Base-by-base conservation (phyloP, 2,113 vertebrate genomes). In the Bufo bufo region DNA sequence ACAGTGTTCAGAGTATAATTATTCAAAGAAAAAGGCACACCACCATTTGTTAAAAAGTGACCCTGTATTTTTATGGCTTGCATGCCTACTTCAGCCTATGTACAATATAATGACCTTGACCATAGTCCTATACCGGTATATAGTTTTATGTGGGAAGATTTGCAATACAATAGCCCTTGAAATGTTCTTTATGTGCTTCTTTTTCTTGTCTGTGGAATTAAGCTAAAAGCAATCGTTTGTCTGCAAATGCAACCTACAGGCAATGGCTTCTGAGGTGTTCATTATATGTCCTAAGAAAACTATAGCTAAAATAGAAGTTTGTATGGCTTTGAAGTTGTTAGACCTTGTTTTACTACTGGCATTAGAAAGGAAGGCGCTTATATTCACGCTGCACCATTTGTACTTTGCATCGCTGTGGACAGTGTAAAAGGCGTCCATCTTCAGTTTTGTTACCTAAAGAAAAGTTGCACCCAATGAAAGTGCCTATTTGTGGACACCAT, bases 21-120 rank as follows among this genome's bases (percentile, higher is more conserved):
- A 52, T 43, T 58, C 23, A 81, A 61, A 17, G 17, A 79, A 45
- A 47, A 78, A 54, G 33, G 33, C 78, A 61, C 56, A 45, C 72
- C 72, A 45, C 16, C 56, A 61, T 45, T 45, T 59, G 23, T 59
- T 10, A 69, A 72, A 13, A 72, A 16, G 45, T 33, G 23, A 77
- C 13, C 77, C 58, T 81, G 33, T 59, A 81, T 61, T 56, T 58
- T 80, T 80, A 80, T 58, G 78, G 78, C 58, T 81, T 61, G 78
- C 78, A 81, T 81, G 78, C 13, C 54, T 80, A 59, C 56, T 43
- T 80, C 54, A 59, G 4, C 54, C 13, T 59, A 45, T 81, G 78
- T 81, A 81, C 77, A 58, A 80, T 80, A 59, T 58, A 49, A 74
- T 17, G 43, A 72, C 77, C 19, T 59, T 80, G 14, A 74, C 19